These are phyloP conservation scores for Garrulus glandarius DNA, from an alignment of 2,797 vertebrate species.

Conservation along the genomic window DNA sequence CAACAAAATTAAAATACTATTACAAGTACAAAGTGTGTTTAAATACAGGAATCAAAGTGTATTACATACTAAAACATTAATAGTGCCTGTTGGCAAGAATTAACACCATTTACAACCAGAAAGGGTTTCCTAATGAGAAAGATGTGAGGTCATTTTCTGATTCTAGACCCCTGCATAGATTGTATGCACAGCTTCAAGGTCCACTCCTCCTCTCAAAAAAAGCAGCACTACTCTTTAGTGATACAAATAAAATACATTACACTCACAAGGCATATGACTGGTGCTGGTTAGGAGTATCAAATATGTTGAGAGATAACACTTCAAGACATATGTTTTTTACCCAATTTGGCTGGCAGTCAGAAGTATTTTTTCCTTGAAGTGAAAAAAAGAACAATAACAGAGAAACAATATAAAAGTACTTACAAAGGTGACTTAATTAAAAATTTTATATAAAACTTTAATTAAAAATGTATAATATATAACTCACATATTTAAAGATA, in stretches of 20 bases:
- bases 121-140: conserved; percentile 5
- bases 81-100: neutral
- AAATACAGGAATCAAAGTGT: neutral
- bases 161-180: neutral
- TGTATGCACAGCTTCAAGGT: neutral
- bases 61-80: conserved; percentile 23
- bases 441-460: neutral
- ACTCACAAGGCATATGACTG: neutral
- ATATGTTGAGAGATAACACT: neutral
- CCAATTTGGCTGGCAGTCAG: fast-evolving
- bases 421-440: neutral
- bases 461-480: neutral
- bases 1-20: neutral
- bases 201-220: neutral
- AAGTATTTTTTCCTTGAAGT: neutral
- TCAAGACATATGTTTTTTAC: neutral
- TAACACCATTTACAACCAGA: neutral
- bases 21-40: neutral
- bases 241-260: conserved; percentile 25
- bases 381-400: neutral
- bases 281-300: neutral
- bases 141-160: neutral
- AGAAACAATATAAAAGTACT: neutral
- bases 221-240: neutral
- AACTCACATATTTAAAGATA: neutral